Evolutionary conservation across 2,113 vertebrate genomes (phyloP).

Genomic region (Sakesphorus luctuosus): DNA sequence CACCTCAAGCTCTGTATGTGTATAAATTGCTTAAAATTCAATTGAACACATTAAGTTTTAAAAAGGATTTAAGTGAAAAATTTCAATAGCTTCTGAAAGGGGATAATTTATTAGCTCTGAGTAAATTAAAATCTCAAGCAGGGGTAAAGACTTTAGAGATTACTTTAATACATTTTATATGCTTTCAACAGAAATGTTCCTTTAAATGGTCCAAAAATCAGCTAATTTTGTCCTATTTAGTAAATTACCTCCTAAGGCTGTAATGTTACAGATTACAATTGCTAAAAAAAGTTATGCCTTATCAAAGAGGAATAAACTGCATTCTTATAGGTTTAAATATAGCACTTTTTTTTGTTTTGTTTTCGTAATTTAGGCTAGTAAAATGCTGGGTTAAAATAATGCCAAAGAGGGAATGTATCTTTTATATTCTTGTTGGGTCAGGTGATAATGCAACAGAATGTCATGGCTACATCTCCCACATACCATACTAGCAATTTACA

Average conservation of each 20-base stretch:
- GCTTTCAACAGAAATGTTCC: conserved; percentile 77
- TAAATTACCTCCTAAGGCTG: conserved; percentile 82
- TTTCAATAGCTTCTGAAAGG: conserved; percentile 79
- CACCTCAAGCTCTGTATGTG: conserved; percentile 73
- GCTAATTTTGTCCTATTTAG: conserved; percentile 82
- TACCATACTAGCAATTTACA: conserved; percentile 60
- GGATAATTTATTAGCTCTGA: conserved; percentile 82
- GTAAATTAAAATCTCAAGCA: conserved; percentile 85
- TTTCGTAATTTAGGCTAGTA: conserved; percentile 54
- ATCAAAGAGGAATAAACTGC: conserved; percentile 60
- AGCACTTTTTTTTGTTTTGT: neutral
- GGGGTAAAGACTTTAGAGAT: conserved; percentile 81
- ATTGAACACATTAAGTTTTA: conserved; percentile 78
- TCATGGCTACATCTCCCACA: conserved; percentile 20
- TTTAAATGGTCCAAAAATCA: conserved; percentile 80
- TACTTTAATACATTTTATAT: conserved; percentile 81
- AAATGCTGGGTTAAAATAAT: conserved; percentile 49
- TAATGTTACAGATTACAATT: conserved; percentile 77
- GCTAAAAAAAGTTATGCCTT: conserved; percentile 65
- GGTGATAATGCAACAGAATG: conserved; percentile 53
- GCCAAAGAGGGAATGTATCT: conserved; percentile 16
- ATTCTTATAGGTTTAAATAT: conserved; percentile 66
- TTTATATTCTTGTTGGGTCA: conserved; percentile 51
- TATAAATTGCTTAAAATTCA: conserved; percentile 78
- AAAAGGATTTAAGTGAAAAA: conserved; percentile 79